A percentile compares a stretch with the other conserved stretches of the same genome.
These are phyloP conservation scores for Reinhardtius hippoglossoides DNA, from an alignment of 2,113 vertebrate genomes.

Conservation along the genomic window DNA sequence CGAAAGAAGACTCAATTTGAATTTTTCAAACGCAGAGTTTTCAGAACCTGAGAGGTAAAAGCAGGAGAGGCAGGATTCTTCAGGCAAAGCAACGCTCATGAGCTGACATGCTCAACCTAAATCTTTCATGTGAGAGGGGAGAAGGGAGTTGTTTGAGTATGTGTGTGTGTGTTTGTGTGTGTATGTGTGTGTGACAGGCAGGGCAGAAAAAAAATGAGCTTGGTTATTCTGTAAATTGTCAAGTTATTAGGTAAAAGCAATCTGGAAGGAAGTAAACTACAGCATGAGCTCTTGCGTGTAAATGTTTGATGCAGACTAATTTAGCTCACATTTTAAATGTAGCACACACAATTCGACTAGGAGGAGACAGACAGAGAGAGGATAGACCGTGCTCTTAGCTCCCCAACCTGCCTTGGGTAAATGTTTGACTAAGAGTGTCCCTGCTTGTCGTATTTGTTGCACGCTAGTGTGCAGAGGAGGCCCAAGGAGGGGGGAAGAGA, in stretches of 20 bases:
- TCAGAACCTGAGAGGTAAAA: conserved; percentile 32
- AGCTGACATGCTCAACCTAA: conserved; percentile 54
- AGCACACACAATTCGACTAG: neutral
- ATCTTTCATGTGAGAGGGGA: conserved; percentile 60
- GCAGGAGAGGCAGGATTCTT: conserved; percentile 23
- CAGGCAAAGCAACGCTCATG: conserved; percentile 52
- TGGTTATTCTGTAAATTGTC: conserved; percentile 1
- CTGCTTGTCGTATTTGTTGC: conserved; percentile 47
- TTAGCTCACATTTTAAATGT: conserved; percentile 23
- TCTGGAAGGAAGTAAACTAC: conserved; percentile 3
- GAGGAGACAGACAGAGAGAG: neutral
- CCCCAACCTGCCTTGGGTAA: conserved; percentile 50
- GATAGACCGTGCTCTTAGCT: conserved; percentile 19
- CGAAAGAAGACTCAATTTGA: conserved; percentile 12
- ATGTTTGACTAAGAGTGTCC: conserved; percentile 64
- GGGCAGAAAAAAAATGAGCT: neutral
- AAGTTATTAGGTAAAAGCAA: neutral
- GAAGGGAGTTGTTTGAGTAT: conserved; percentile 29
- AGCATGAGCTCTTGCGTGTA: neutral
- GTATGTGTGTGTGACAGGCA: neutral
- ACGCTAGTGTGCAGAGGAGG: conserved; percentile 47
- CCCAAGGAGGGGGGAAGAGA: conserved; percentile 19
- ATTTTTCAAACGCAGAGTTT: conserved; percentile 54
- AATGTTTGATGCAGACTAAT: conserved; percentile 40
- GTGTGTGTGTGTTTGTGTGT: neutral